phyloP scores from a whole-genome alignment of 2,888 invertebrate species.

The Lomographa bimaculata region DNA sequence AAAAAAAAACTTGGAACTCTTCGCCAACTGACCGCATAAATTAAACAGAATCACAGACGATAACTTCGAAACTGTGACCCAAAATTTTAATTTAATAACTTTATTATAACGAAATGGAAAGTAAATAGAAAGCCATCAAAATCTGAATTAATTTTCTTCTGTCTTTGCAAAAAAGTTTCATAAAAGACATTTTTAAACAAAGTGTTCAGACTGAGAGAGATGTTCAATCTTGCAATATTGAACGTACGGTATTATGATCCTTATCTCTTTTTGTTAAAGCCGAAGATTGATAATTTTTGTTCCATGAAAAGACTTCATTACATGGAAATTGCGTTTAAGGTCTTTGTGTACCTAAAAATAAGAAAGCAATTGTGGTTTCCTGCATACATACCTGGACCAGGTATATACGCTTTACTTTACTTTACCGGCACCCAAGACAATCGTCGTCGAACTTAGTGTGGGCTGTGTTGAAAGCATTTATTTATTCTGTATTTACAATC shows the following conservation, averaged over 20 bases:
- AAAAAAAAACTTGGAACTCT: too few relatives aligned
- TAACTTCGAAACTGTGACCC: too few relatives aligned
- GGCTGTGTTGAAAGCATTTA: too few relatives aligned
- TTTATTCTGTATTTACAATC: too few relatives aligned
- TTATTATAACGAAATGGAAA: constrained; percentile 2
- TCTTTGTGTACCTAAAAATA: too few relatives aligned
- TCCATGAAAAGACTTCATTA: constrained; percentile 7
- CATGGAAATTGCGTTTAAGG: constrained; percentile 12
- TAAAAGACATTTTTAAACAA: constrained; percentile 16
- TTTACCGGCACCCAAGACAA: too few relatives aligned
- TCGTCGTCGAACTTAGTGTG: too few relatives aligned
- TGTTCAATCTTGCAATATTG: constrained; percentile 2
- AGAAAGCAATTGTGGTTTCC: too few relatives aligned
- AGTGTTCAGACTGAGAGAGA: constrained; percentile 4
- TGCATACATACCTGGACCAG: too few relatives aligned
- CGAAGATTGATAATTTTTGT: not conserved
- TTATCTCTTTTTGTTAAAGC: not conserved
- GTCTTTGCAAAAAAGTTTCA: constrained; percentile 7
- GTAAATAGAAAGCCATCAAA: constrained; percentile 13
- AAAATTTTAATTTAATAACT: constrained; percentile 2
- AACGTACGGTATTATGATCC: not conserved
- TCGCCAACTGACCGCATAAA: too few relatives aligned
- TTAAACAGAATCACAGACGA: too few relatives aligned
- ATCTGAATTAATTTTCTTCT: constrained; percentile 12
- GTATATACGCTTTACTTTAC: too few relatives aligned